A percentile compares a stretch with the other conserved stretches of the same genome.
Evolutionary conservation across 2,797 vertebrate genomes (phyloP).

Genomic region (Lateolabrax maculatus): DNA sequence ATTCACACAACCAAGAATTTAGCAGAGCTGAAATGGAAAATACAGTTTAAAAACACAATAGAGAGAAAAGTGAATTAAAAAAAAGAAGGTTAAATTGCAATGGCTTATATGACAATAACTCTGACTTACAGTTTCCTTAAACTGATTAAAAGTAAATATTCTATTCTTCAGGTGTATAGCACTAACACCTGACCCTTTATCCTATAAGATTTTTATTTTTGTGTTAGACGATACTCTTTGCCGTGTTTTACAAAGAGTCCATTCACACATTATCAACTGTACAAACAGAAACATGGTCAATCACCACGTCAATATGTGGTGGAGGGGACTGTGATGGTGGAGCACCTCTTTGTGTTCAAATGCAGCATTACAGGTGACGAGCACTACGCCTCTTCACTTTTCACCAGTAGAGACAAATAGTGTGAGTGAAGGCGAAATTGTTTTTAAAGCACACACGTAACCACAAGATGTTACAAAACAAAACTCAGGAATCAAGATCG

Average conservation of each 20-base stretch:
- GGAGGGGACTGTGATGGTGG: conserved; percentile 39
- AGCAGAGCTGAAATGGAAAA: conserved; percentile 52
- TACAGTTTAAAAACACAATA: conserved; percentile 22
- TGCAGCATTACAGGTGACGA: conserved; percentile 57
- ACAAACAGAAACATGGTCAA: not conserved
- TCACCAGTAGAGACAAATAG: conserved; percentile 9
- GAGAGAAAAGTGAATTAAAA: conserved; percentile 40
- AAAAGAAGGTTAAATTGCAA: not conserved
- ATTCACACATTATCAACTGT: conserved; percentile 1
- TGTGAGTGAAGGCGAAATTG: not conserved
- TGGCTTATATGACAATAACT: conserved; percentile 4
- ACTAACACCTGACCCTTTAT: not conserved
- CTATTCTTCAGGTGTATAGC: conserved; percentile 1
- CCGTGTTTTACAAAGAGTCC: conserved; percentile 19
- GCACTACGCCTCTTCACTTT: conserved; percentile 1
- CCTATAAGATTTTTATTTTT: not conserved
- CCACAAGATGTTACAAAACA: conserved; percentile 14
- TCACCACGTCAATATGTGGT: not conserved
- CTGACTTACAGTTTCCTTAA: conserved; percentile 1
- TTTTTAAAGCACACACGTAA: conserved; percentile 1
- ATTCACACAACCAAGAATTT: conserved; percentile 31
- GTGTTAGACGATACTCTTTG: conserved; percentile 1
- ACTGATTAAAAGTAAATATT: conserved; percentile 3
- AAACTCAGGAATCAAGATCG: conserved; percentile 21
- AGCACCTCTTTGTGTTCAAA: conserved; percentile 69